phyloP scores from a whole-genome alignment of 2,888 invertebrate species.

The Drosophila neutralis region DNA sequence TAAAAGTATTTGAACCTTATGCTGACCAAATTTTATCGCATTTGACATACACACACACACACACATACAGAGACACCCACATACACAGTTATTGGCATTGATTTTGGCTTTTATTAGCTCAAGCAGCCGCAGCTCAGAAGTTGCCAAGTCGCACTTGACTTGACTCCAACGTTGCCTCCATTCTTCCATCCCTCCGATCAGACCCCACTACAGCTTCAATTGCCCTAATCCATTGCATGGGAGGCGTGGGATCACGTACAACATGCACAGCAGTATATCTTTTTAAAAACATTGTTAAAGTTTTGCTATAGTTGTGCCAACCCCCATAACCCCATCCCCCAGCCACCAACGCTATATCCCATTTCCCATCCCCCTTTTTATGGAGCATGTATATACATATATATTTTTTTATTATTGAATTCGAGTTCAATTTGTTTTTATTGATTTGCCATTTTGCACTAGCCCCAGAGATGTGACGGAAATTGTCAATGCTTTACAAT shows the following conservation, averaged over 20 bases:
- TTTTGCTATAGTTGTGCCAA: constrained; percentile 61
- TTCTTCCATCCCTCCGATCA: neutral
- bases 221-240: constrained; percentile 75
- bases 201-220: constrained; percentile 67
- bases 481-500: constrained; percentile 83
- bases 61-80: constrained; percentile 5
- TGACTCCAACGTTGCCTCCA: constrained; percentile 47
- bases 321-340: neutral
- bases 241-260: constrained; percentile 75
- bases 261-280: constrained; percentile 73
- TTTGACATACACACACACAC: constrained; percentile 61
- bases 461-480: constrained; percentile 79
- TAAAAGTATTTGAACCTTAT: constrained; percentile 81
- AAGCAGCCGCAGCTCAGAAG: constrained; percentile 49
- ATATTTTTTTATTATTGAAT: constrained; percentile 75
- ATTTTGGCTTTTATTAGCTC: constrained; percentile 79
- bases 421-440: constrained; percentile 83
- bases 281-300: constrained; percentile 80
- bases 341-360: neutral
- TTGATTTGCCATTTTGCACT: constrained; percentile 83
- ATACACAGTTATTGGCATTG: constrained; percentile 61
- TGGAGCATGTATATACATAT: constrained; percentile 15
- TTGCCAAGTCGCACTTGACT: constrained; percentile 59
- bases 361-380: neutral
- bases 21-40: constrained; percentile 80